Conservation (phyloP, 2,113 vertebrate genomes). For the Isurus oxyrinchus region DNA sequence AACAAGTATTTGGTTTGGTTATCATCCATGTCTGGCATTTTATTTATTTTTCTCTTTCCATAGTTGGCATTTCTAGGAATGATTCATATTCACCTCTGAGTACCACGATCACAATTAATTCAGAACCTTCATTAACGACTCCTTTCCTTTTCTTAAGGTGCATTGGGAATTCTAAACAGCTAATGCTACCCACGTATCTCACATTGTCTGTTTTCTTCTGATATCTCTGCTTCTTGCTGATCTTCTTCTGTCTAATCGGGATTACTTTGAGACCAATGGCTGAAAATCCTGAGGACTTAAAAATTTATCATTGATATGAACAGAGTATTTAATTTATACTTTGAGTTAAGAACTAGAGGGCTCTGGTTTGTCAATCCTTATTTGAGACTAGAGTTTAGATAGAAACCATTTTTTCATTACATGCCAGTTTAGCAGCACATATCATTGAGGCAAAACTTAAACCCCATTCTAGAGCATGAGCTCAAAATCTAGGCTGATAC, state of each 20-base stretch:
- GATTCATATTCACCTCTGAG: not conserved
- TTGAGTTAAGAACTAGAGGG: not conserved
- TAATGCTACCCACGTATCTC: not conserved
- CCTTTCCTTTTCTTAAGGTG: not conserved
- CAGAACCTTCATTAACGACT: not conserved
- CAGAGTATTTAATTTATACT: not conserved
- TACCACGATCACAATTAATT: not conserved
- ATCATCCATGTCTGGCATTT: not conserved
- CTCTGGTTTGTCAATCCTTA: not conserved
- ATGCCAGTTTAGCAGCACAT: not conserved
- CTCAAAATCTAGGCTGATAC: not conserved
- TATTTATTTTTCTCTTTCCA: no score
- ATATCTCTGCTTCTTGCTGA: not conserved
- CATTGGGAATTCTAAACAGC: not conserved
- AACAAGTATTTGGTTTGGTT: not conserved
- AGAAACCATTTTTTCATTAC: not conserved
- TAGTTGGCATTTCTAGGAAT: not conserved
- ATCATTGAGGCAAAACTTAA: not conserved
- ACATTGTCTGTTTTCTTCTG: not conserved
- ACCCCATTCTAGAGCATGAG: not conserved
- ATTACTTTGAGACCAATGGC: not conserved
- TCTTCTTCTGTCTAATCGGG: not conserved
- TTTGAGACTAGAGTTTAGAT: not conserved
- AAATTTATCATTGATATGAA: not conserved
- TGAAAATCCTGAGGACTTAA: not conserved